Base-by-base conservation (phyloP, 53 echinoderm and acorn worm genomes). In the Paracentrotus lividus region DNA sequence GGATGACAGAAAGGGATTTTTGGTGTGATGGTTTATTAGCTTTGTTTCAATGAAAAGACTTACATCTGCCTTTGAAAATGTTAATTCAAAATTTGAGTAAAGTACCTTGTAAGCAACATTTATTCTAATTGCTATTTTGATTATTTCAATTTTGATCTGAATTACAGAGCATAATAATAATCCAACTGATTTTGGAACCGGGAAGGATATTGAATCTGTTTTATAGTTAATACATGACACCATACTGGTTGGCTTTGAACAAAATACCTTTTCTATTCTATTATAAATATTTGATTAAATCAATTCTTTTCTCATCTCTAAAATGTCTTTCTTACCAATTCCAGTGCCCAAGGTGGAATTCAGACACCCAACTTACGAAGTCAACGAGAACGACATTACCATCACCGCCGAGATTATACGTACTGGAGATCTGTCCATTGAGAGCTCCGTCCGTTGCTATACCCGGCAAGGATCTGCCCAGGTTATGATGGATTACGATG, bases 401-500 rank as follows among this genome's bases (percentile, higher is more conserved):
- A 90, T 97, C 52, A 95, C 97, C 0, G 95, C 96, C 27, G 95
- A 93, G 58, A 93, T 99, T 49, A 85, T 95, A 43, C 95, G 99
- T 2, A 96, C 95, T 68, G 99, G 99, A 55, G 97, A 97, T 81
- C 91, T 97, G 51, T 96, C 96, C 90, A 96, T 97, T 91, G 88
- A 93, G 85, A 96, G 96, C 96, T 95, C 95, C 24, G 97, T 97
- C 15, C 95, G 97, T 31, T 97, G 97, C 88, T 97, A 99, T 94
- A 97, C 99, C 60, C 86, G 99, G 36, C 99, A 99, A 81, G 99
- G 97, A 42, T 97, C 99, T 27, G 99, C 99, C 59, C 99, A 99
- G 95, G 99, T 99, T 78, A 99, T 97, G 99, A 99, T 99, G 99
- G 99, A 99, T 86, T 97, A 97, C 61, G 99, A 99, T 90, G 99